phyloP scores from a whole-genome alignment of 1,140 invertebrate species.

The Tachypleus tridentatus region DNA sequence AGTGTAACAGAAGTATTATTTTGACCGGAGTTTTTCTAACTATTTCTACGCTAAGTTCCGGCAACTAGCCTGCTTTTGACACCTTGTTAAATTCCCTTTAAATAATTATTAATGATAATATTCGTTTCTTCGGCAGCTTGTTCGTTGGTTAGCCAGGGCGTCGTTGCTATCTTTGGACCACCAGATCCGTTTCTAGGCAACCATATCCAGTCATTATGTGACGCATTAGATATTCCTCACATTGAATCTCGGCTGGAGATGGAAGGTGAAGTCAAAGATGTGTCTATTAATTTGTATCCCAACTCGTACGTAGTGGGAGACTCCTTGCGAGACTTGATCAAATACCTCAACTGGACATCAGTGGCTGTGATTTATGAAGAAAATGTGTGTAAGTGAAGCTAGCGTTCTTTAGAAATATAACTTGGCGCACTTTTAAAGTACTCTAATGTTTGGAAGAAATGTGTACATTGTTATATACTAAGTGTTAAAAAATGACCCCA shows the following conservation, averaged over 20 bases:
- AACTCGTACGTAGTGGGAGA: slow-evolving; percentile 68
- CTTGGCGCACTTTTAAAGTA: no score
- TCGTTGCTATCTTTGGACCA: slow-evolving; percentile 80
- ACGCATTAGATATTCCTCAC: slow-evolving; percentile 75
- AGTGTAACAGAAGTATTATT: no score
- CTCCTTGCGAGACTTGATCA: slow-evolving; percentile 74
- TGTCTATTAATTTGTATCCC: slow-evolving; percentile 82
- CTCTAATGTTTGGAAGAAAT: no score
- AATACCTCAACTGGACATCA: slow-evolving; percentile 81
- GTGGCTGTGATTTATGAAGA: slow-evolving; percentile 90
- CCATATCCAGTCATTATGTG: slow-evolving; percentile 79
- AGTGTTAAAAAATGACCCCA: no score
- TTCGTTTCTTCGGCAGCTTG: slow-evolving; percentile 51
- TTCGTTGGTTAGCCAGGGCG: slow-evolving; percentile 66
- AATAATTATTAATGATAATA: no score
- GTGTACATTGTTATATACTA: no score
- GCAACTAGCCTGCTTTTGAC: no score
- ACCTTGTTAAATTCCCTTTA: no score
- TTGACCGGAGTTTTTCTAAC: no score
- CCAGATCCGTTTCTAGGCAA: slow-evolving; percentile 64
- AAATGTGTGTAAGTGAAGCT: slow-evolving; percentile 51
- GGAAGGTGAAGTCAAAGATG: slow-evolving; percentile 46
- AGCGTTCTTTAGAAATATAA: slow-evolving; percentile 40
- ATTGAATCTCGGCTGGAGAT: slow-evolving; percentile 52
- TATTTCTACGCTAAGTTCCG: no score